Percentiles rank a stretch among this genome's conserved stretches.
Conservation (phyloP, 1,140 invertebrate genomes). For the Penaeus chinensis region DNA sequence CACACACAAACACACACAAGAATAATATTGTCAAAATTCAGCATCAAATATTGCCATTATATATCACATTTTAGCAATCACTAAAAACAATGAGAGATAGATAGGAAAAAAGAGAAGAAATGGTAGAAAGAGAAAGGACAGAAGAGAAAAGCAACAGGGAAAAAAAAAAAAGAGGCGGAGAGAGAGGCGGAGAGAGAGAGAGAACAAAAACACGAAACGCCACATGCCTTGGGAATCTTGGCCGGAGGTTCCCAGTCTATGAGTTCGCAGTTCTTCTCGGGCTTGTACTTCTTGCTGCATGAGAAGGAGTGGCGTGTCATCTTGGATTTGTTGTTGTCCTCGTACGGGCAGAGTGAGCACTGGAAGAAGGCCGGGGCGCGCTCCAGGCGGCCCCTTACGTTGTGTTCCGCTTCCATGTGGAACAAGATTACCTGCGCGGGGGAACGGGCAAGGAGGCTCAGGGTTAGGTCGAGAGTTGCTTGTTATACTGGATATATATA, state of each 20-base stretch:
- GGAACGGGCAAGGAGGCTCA: constrained; percentile 73
- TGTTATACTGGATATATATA: background rate
- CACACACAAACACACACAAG: too few species aligned
- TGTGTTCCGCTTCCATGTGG: constrained; percentile 92
- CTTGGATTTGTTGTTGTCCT: constrained; percentile 95
- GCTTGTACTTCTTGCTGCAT: constrained; percentile 90
- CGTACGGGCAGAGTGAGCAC: constrained; percentile 93
- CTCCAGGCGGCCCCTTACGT: constrained; percentile 83
- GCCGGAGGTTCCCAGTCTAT: constrained; percentile 93
- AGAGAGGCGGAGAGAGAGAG: background rate
- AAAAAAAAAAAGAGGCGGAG: too few species aligned
- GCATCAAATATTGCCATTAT: too few species aligned
- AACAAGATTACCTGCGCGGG: constrained; percentile 80
- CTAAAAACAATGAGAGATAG: background rate
- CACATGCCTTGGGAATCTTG: constrained; percentile 79
- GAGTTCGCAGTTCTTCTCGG: constrained; percentile 85
- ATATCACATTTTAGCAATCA: too few species aligned
- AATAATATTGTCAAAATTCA: too few species aligned
- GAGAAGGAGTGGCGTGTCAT: constrained; percentile 87
- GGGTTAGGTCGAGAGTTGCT: constrained; percentile 77
- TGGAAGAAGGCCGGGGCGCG: constrained; percentile 88
- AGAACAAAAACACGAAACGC: background rate
- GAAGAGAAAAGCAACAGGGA: too few species aligned
- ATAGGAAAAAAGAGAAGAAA: background rate
- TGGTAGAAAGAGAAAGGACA: background rate